Conservation (phyloP, 2,797 vertebrate genomes). For the Mormyrops boulengeri region DNA sequence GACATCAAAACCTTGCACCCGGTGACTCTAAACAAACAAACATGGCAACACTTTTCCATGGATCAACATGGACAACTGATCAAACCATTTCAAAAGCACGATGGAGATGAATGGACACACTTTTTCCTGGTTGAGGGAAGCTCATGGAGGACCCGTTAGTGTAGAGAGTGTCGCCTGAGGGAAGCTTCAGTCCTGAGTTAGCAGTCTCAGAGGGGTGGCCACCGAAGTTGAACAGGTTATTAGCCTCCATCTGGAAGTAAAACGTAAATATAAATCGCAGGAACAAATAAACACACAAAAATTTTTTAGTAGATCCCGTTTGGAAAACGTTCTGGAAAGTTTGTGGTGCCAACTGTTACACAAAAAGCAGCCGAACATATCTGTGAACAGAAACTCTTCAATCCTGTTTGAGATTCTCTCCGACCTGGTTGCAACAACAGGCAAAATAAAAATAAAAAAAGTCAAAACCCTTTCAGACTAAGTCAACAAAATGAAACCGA, state of each 20-base stretch:
- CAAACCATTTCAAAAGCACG: neutral
- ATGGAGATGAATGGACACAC: slow-evolving; percentile 56
- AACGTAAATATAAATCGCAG: slow-evolving; percentile 42
- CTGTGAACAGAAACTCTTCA: neutral
- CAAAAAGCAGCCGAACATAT: neutral
- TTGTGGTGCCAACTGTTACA: slow-evolving; percentile 24
- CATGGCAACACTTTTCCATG: neutral
- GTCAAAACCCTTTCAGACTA: neutral
- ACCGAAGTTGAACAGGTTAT: slow-evolving; percentile 88
- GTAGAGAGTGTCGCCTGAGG: slow-evolving; percentile 89
- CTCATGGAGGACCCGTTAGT: slow-evolving; percentile 80
- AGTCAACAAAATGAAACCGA: neutral
- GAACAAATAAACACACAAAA: slow-evolving; percentile 42
- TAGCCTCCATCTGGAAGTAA: slow-evolving; percentile 82
- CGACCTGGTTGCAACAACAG: neutral
- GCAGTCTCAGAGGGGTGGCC: slow-evolving; percentile 74
- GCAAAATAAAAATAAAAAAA: neutral
- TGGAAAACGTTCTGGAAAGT: neutral
- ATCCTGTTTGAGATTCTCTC: neutral
- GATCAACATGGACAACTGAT: neutral
- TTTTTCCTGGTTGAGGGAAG: slow-evolving; percentile 89
- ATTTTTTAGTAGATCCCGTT: slow-evolving; percentile 46
- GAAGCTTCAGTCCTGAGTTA: slow-evolving; percentile 94
- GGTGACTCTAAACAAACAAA: neutral
- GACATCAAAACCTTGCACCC: neutral